Evolutionary conservation across 2,888 invertebrate species (phyloP), one percentile per base, ranked within the genome.

Genomic region (Clistopyga incitator): DNA sequence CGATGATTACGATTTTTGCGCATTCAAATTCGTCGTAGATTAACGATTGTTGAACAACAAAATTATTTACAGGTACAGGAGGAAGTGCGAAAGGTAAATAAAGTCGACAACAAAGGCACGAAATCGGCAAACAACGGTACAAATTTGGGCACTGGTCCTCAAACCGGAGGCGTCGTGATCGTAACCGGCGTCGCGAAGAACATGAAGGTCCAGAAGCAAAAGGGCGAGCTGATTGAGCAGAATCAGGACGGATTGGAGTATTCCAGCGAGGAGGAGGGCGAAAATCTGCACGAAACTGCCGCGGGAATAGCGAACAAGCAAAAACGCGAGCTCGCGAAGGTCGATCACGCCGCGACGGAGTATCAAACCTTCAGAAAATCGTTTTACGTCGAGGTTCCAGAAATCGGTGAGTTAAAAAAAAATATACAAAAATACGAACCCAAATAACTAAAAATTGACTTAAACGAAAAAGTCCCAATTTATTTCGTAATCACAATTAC

Each of bases 211-310:
- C 95, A 95, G 34, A 96, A 96, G 88, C 96, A 97, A 88, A 99
- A 99, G 91, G 99, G 99, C 75, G 99, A 99, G 94, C 94, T 99
- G n/a, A 98, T 99, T 90, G 99, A 99, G 93, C 99, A 99, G 92
- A 99, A 99, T 94, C 98, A 99, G 93, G 99, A 99, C 92, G 98
- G 98, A 0, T 94, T 99, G 84, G 99, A 98, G 94, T 99, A 99
- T 94, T 99, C 99, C 0, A 98, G 98, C 15, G 99, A 99, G 93
- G 99, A 99, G 92, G 99, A 99, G 90, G 96, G 97, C 4, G 98
- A 99, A 92, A 98, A 98, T 91, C 95, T 99, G 74, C 98, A 98
- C 88, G 97, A 98, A 85, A 97, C 98, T 25, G 97, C 98, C 0
- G 98, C 97, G 0, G 98, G 96, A 89, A 95, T 97, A 47, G 98